A percentile compares a stretch with the other conserved stretches of the same genome.
Evolutionary conservation across 1,140 invertebrate species (phyloP).

Genomic region (Drosophila sturtevanti): DNA sequence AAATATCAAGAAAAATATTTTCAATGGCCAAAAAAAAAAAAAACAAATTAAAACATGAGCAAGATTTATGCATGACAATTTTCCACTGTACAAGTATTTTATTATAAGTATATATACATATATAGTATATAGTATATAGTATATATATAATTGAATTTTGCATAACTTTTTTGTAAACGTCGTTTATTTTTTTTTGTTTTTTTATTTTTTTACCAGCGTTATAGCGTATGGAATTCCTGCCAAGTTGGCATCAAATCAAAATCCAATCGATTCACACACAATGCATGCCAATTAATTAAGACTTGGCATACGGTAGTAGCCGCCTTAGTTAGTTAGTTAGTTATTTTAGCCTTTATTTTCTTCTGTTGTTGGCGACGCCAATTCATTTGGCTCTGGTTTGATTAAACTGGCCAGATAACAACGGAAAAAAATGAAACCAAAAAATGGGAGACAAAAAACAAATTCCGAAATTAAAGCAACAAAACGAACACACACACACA

Average conservation of each 20-base stretch:
- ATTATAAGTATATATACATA: not conserved
- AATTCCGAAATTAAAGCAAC: constrained; percentile 12
- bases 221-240: constrained; percentile 33
- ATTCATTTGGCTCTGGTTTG: constrained; percentile 58
- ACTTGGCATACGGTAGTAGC: constrained; percentile 45
- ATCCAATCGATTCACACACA: constrained; percentile 62
- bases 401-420: constrained; percentile 53
- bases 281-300: constrained; percentile 77
- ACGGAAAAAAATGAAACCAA: constrained; percentile 22
- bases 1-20: constrained; percentile 19
- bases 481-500: too few relatives aligned
- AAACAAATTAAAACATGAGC: constrained; percentile 32
- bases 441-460: too few relatives aligned
- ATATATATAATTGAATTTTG: constrained; percentile 6
- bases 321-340: not conserved
- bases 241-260: constrained; percentile 71
- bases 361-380: constrained; percentile 35
- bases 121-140: too few relatives aligned
- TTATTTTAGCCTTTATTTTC: not conserved
- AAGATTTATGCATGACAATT: constrained; percentile 51
- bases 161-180: not conserved
- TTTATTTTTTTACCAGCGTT: too few relatives aligned
- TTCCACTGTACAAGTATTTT: not conserved
- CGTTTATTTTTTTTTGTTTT: not conserved
- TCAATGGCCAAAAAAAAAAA: constrained; percentile 14